Evolutionary conservation across 2,888 invertebrate genomes (phyloP).

Genomic region (Eudasyphora cyanicolor): DNA sequence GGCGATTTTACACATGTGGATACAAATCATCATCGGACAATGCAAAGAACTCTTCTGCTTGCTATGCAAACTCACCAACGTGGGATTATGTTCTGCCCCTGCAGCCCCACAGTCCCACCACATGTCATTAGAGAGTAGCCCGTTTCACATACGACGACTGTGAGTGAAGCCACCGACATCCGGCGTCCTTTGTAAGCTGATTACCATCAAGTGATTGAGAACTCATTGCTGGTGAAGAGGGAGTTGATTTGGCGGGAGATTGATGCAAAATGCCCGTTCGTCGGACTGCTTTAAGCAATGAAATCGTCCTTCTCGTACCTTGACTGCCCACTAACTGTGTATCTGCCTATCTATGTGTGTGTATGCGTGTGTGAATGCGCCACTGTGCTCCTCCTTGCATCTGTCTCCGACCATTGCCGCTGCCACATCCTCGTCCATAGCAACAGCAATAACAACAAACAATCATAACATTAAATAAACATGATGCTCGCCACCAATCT

Average conservation of each 20-base stretch:
- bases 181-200: constrained; percentile 19
- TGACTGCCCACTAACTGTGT: background rate
- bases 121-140: background rate
- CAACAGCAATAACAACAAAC: constrained; percentile 26
- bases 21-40: constrained; percentile 27
- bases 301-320: background rate
- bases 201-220: constrained; percentile 23
- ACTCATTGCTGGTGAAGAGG: background rate
- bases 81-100: background rate
- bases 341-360: background rate
- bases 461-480: constrained; percentile 36
- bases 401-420: too few species aligned
- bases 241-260: background rate
- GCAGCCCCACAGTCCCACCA: background rate
- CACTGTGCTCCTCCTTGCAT: too few species aligned
- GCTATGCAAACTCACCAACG: background rate
- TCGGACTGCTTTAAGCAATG: background rate
- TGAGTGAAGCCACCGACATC: too few species aligned
- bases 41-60: constrained; percentile 18
- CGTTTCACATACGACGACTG: background rate
- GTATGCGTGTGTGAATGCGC: too few species aligned
- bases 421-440: background rate
- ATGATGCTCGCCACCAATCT: constrained; percentile 33
- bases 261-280: background rate
- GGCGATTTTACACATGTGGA: constrained; percentile 39